phyloP scores from a whole-genome alignment of 2,888 invertebrate genomes.

The Hyposoter dolosus region DNA sequence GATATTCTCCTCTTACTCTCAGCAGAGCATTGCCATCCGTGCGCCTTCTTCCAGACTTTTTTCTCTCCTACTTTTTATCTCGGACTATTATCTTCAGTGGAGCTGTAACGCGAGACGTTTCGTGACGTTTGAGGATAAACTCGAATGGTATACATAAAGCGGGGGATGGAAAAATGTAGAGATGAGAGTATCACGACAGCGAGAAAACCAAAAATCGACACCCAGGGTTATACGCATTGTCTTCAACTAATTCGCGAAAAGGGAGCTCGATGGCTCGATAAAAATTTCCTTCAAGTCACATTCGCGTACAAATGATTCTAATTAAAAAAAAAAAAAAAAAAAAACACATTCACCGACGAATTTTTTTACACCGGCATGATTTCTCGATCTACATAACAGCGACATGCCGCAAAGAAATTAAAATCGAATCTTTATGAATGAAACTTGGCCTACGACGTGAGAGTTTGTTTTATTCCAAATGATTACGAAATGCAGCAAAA shows the following conservation, averaged over 20 bases:
- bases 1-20: constrained; percentile 48
- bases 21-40: constrained; percentile 24
- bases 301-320: background rate
- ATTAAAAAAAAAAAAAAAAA: background rate
- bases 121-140: constrained; percentile 62
- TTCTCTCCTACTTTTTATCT: constrained; percentile 41
- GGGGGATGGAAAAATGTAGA: background rate
- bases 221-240: constrained; percentile 17
- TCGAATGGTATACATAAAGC: constrained; percentile 41
- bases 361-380: background rate
- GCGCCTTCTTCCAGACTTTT: constrained; percentile 7
- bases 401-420: background rate
- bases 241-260: constrained; percentile 4
- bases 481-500: constrained; percentile 22
- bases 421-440: background rate
- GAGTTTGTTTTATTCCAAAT: constrained; percentile 14
- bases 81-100: constrained; percentile 57
- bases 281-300: background rate
- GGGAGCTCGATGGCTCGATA: background rate
- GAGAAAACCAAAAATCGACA: constrained; percentile 49
- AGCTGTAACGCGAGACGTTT: constrained; percentile 60
- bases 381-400: background rate
- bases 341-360: background rate
- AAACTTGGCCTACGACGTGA: background rate
- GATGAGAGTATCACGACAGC: constrained; percentile 43